phyloP scores from a whole-genome alignment of 1,140 invertebrate species.

The Tetramorium parvispinum region DNA sequence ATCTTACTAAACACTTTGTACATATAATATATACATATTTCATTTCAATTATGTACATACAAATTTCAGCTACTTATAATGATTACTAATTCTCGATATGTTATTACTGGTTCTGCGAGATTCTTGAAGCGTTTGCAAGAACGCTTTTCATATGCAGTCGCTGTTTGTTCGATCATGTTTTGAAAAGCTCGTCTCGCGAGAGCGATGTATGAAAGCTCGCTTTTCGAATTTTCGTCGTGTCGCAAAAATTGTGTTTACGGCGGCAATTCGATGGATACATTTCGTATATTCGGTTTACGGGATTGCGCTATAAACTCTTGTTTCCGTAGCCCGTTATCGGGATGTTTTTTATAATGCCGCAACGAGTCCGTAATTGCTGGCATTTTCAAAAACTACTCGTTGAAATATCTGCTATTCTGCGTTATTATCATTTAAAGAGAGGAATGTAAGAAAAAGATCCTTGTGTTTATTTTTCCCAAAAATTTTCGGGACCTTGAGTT shows the following conservation, averaged over 20 bases:
- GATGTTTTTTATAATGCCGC: conserved; percentile 40
- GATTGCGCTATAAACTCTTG: conserved; percentile 50
- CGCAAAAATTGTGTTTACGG: conserved; percentile 56
- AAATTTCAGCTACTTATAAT: background rate
- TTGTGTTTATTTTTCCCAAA: background rate
- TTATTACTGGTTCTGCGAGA: background rate
- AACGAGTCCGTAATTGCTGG: background rate
- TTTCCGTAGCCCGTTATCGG: conserved; percentile 32
- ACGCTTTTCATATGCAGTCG: background rate
- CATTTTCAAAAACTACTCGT: conserved; percentile 1
- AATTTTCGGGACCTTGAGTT: background rate
- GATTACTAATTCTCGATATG: background rate
- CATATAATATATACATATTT: background rate
- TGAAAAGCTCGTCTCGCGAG: conserved; percentile 13
- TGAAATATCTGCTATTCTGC: background rate
- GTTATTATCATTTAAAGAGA: background rate
- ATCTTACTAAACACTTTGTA: background rate
- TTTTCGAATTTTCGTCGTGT: conserved; percentile 43
- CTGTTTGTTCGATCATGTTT: conserved; percentile 10
- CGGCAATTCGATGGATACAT: conserved; percentile 52
- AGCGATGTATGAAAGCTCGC: conserved; percentile 19
- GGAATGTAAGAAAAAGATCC: background rate
- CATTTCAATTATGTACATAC: background rate
- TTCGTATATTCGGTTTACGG: conserved; percentile 52
- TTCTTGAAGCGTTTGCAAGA: background rate